Base-by-base conservation (phyloP, 2,797 vertebrate genomes). In the Heteromormyrus szaboi region DNA sequence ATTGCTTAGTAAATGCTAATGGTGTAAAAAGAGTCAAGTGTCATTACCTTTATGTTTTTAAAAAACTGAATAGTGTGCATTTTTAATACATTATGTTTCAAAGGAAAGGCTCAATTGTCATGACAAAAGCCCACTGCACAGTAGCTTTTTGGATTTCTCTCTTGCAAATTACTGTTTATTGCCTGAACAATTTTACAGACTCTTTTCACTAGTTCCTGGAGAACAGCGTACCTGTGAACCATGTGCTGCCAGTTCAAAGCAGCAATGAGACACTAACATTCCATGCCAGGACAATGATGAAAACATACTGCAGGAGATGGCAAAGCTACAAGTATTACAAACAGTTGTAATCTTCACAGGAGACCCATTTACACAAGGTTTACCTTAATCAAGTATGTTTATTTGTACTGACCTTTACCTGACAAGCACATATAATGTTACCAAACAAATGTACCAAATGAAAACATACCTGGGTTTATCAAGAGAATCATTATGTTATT, bases 131-230 rank as follows among this genome's bases (percentile, higher is more conserved):
- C 12, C 53, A 54, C 6, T 59, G 85, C 14, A 56, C 25, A n/a
- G 51, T 56, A 54, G 33, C 6, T 4, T 41, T 56, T 41, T 56
- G 85, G 33, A 86, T 33, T 41, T n/a, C 76, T 84, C 44, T 85
- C 56, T 48, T 65, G 7, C 44, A 85, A 89, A 68, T 72, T 37
- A 89, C 3, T 22, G 85, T 68, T 85, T 89, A 85, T 85, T 68
- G 56, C 56, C 56, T 62, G 81, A 56, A 51, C 8, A 17, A 85
- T 33, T 85, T 65, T n/a, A 41, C 25, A 25, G 29, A 68, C 51
- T 33, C 25, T 33, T 46, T n/a, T 79, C 19, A 33, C 59, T 8
- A 37, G 44, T 50, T 33, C 44, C 50, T n/a, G 51, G 1, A 56
- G 46, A 85, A 50, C 29, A 85, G 5, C 0, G 41, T 25, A 19